phyloP scores from a whole-genome alignment of 1,140 invertebrate genomes.

The Chironomus striatipennis region DNA sequence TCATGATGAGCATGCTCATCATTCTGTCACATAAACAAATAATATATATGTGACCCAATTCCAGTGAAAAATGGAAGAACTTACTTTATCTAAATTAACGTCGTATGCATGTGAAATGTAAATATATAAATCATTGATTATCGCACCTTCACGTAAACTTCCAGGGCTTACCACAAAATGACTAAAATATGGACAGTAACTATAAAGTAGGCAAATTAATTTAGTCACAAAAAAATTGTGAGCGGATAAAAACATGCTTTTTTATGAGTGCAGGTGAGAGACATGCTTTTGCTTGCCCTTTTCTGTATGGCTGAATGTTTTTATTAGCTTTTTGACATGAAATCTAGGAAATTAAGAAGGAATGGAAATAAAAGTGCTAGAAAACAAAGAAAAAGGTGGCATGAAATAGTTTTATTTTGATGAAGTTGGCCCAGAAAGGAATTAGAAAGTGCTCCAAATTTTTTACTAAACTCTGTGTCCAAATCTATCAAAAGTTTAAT shows the following conservation, averaged over 20 bases:
- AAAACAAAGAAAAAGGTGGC: too few species aligned
- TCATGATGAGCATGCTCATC: too few species aligned
- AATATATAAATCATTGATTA: slow-evolving; percentile 15
- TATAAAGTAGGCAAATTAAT: slow-evolving; percentile 20
- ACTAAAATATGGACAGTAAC: not conserved
- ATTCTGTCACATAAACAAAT: too few species aligned
- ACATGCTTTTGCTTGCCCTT: not conserved
- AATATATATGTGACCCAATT: not conserved
- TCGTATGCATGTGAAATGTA: not conserved
- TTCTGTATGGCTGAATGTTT: too few species aligned
- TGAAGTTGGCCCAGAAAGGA: too few species aligned
- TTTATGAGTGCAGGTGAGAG: not conserved
- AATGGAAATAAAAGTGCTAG: too few species aligned
- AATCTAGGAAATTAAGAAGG: too few species aligned
- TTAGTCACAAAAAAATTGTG: not conserved
- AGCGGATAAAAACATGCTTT: not conserved
- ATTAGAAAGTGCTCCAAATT: too few species aligned
- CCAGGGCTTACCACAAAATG: not conserved
- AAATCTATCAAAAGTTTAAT: too few species aligned
- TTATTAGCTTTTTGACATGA: too few species aligned
- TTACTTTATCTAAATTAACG: not conserved
- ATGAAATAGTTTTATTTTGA: too few species aligned
- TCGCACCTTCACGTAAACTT: not conserved
- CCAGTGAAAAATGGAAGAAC: not conserved
- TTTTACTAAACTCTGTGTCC: too few species aligned